Base-by-base conservation (phyloP, 2,888 invertebrate genomes). In the Endotricha flammealis region DNA sequence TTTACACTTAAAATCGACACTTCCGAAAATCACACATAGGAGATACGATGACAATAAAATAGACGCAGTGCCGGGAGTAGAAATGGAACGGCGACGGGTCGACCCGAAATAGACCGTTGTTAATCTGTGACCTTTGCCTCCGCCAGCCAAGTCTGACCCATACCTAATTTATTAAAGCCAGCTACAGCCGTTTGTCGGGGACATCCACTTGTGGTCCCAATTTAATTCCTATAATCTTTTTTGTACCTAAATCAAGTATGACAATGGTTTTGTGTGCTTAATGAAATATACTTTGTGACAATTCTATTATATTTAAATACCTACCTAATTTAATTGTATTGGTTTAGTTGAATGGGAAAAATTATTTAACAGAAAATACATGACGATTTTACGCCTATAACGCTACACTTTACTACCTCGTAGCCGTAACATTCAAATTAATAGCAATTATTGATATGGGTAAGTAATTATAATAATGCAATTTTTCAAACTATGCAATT, bases 51-150 rank as follows among this genome's bases (percentile, higher is more conserved):
- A 14, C 6, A 55, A 55, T 53, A 64, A 50, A 61, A 53, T 55
- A 61, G 60, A 55, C 53, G 48, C 57, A 58, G 61, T 49, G 64
- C 59, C 61, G 58, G 54, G 60, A 63, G 49, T 64, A 64, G 61
- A 74, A 71, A 71, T 65, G 67, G 70, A 72, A 63, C 69, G 50
- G 60, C 62, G 64, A 54, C 66, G 57, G 76, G 74, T 75, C 75
- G 67, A 64, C 64, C 68, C 64, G 56, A 81, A 80, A 81, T 80
- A 79, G 70, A 64, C 50, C 60, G 65, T 63, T 68, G 72, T 75
- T 78, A 78, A 79, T 79, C 75, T 70, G 71, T 74, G 78, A 81
- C 80, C 82, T 81, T 80, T 79, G 61, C 48, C 59, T 54, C 44
- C 53, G 46, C 51, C 59, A 56, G 53, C 61, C 63, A 58, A 58